These are phyloP conservation scores for Microcebus lehilahytsara DNA, from an alignment of 2,113 vertebrate genomes.

Conservation along the genomic window DNA sequence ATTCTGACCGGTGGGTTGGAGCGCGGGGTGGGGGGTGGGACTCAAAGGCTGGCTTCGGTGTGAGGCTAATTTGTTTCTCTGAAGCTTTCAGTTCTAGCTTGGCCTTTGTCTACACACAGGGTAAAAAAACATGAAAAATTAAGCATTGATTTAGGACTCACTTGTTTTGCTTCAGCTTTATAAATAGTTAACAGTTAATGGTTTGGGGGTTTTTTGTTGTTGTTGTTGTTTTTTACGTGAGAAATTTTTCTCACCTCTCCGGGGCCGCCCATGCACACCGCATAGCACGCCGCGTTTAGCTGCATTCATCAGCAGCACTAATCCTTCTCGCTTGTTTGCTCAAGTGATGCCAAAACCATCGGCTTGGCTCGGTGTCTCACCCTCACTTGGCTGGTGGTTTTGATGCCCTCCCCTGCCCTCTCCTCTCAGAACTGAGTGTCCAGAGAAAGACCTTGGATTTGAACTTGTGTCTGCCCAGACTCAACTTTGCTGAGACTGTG, in stretches of 20 bases:
- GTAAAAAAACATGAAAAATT: not conserved
- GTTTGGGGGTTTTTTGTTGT: not conserved
- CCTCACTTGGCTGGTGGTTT: not conserved
- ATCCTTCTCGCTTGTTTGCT: not conserved
- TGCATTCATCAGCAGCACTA: not conserved
- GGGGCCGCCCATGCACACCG: rapidly evolving
- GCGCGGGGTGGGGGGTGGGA: not conserved
- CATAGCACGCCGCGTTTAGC: not conserved
- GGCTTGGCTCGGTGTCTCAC: not conserved
- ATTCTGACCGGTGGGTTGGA: not conserved
- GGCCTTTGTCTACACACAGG: not conserved
- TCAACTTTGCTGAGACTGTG: not conserved
- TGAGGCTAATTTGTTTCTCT: not conserved
- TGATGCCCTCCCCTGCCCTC: not conserved
- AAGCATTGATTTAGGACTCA: not conserved
- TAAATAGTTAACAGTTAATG: not conserved
- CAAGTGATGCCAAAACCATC: not conserved
- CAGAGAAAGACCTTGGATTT: not conserved
- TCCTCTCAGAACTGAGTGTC: not conserved
- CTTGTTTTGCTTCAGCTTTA: not conserved
- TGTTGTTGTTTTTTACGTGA: not conserved
- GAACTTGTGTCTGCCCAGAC: not conserved
- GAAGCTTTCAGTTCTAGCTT: not conserved
- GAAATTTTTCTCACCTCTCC: not conserved
- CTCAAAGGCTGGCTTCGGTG: rapidly evolving